These are phyloP conservation scores for Cyphotilapia sp. DNA, from an alignment of 2,113 vertebrate genomes.

Conservation along the genomic window DNA sequence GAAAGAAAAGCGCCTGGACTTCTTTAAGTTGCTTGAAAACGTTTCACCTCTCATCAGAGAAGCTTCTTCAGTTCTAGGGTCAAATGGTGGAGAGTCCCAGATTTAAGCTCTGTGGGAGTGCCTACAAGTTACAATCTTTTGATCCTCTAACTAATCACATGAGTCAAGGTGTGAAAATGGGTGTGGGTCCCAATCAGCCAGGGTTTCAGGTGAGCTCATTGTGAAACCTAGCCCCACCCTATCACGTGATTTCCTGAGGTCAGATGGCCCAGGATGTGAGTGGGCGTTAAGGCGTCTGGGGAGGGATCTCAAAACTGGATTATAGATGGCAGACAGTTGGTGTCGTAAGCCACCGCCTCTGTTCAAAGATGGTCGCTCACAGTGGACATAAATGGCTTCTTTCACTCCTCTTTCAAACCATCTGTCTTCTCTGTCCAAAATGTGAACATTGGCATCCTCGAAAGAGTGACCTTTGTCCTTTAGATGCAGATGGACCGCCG, in stretches of 20 bases:
- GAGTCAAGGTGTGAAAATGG: neutral
- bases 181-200: accelerated
- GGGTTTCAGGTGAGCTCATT: accelerated
- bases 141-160: accelerated
- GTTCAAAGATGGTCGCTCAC: too few species aligned
- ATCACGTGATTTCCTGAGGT: accelerated
- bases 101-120: neutral
- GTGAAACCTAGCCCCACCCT: accelerated
- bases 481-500: accelerated
- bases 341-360: too few species aligned
- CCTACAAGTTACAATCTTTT: too few species aligned
- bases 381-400: too few species aligned
- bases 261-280: neutral
- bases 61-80: neutral
- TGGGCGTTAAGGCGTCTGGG: neutral
- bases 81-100: neutral
- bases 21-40: neutral
- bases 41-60: neutral
- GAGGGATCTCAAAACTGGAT: neutral
- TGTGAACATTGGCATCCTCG: accelerated
- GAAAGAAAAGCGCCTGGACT: accelerated
- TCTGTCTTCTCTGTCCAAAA: too few species aligned
- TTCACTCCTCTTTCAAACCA: too few species aligned
- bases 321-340: neutral
- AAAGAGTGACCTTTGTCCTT: accelerated